Evolutionary conservation across 2,888 invertebrate genomes (phyloP).

Genomic region (Diaphora mendica): DNA sequence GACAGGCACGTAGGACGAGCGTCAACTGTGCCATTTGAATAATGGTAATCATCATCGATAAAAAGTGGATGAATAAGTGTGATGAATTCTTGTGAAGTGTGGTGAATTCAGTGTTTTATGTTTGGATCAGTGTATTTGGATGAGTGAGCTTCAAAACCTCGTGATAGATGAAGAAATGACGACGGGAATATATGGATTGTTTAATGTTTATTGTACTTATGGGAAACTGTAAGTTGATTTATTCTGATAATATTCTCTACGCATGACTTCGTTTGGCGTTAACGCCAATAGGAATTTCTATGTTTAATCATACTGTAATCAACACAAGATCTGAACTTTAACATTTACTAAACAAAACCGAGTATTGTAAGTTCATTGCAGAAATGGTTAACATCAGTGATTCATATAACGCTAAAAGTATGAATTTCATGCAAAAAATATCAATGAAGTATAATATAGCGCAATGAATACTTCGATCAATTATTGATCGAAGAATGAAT

Average conservation of each 20-base stretch:
- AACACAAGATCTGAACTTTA: not conserved
- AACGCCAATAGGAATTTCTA: not conserved
- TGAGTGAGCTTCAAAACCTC: conserved; percentile 59
- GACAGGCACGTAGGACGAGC: conserved; percentile 66
- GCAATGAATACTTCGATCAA: not conserved
- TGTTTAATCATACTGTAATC: not conserved
- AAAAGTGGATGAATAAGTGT: conserved; percentile 2
- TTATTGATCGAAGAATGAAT: too few relatives aligned
- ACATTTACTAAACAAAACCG: not conserved
- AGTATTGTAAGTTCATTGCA: not conserved
- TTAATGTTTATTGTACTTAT: conserved; percentile 75
- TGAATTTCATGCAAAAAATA: not conserved
- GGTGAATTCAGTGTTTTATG: conserved; percentile 49
- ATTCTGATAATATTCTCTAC: not conserved
- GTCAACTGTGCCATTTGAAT: conserved; percentile 37
- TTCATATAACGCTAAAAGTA: not conserved
- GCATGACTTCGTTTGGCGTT: not conserved
- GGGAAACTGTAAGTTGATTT: conserved; percentile 79
- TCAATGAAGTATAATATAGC: not conserved
- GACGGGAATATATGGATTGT: conserved; percentile 65
- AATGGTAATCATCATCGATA: not conserved
- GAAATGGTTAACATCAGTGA: not conserved
- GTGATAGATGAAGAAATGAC: conserved; percentile 78
- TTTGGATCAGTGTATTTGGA: conserved; percentile 45
- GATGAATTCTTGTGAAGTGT: conserved; percentile 18